A percentile compares a stretch with the other conserved stretches of the same genome.
These are phyloP conservation scores for Ceratina calcarata DNA, from an alignment of 1,140 invertebrate genomes.

Conservation along the genomic window DNA sequence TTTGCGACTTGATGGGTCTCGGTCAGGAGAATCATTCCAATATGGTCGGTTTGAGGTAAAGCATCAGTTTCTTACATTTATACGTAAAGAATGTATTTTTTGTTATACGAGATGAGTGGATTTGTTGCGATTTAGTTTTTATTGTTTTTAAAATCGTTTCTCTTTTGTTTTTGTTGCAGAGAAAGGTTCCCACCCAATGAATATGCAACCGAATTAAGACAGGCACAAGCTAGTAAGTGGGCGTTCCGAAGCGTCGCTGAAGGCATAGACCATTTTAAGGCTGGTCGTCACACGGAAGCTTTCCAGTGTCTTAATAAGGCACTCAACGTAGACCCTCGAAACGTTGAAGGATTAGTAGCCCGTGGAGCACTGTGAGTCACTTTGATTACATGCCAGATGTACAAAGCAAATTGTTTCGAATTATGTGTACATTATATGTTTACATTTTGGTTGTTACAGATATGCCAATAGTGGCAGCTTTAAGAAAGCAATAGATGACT, in stretches of 20 bases:
- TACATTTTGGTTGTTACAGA: conserved; percentile 72
- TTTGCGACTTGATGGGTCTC: conserved; percentile 87
- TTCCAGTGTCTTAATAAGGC: conserved; percentile 97
- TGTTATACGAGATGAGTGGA: no score
- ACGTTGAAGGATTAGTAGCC: conserved; percentile 96
- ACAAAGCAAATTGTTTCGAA: not conserved
- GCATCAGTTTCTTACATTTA: not conserved
- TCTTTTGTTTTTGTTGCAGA: conserved; percentile 76
- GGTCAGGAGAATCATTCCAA: conserved; percentile 86
- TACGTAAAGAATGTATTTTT: not conserved
- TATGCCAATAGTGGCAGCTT: conserved; percentile 97
- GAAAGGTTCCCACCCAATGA: conserved; percentile 89
- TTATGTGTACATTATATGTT: not conserved
- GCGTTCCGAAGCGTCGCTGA: conserved; percentile 94
- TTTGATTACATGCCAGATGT: not conserved
- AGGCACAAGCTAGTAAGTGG: conserved; percentile 95
- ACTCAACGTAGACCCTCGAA: conserved; percentile 93
- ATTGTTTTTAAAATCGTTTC: not conserved
- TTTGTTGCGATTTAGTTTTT: no score
- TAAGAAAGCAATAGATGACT: conserved; percentile 95
- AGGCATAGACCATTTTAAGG: conserved; percentile 96
- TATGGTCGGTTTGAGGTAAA: conserved; percentile 88
- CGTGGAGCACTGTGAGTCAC: conserved; percentile 90
- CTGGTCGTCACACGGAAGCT: conserved; percentile 93
- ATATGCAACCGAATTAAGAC: conserved; percentile 90